Conservation (phyloP, 2,888 invertebrate genomes). For the Alitta virens region DNA sequence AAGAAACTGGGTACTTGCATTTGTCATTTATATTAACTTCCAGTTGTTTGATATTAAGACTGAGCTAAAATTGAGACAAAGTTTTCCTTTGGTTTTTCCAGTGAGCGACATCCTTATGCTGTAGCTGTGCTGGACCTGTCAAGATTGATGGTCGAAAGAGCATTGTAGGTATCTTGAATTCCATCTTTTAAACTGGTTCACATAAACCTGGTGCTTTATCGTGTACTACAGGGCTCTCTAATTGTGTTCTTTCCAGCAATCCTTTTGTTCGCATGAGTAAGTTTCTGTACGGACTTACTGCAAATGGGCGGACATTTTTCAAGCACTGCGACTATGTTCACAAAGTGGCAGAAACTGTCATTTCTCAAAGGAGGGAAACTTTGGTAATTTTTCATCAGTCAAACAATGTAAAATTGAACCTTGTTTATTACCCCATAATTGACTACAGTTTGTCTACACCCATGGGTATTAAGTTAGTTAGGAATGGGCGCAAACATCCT, state of each 20-base stretch:
- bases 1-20: slow-evolving; percentile 10
- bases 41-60: no score
- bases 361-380: slow-evolving; percentile 34
- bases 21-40: no score
- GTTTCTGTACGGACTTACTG: slow-evolving; percentile 32
- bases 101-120: slow-evolving; percentile 34
- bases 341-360: slow-evolving; percentile 43
- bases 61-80: no score
- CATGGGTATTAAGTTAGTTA: no score
- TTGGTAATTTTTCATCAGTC: slow-evolving; percentile 39
- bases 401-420: no score
- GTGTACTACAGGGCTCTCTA: no score
- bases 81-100: no score
- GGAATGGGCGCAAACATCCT: no score
- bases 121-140: slow-evolving; percentile 33
- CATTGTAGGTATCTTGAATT: slow-evolving; percentile 5
- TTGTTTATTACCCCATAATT: no score
- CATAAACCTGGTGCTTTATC: no score
- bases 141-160: slow-evolving; percentile 14
- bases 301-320: slow-evolving; percentile 35
- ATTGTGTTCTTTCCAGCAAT: neutral
- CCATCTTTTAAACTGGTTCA: no score
- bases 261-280: slow-evolving; percentile 15
- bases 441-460: no score
- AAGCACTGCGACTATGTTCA: slow-evolving; percentile 45